These are phyloP conservation scores for Sesia bembeciformis DNA, from an alignment of 2,888 invertebrate species.

Conservation along the genomic window DNA sequence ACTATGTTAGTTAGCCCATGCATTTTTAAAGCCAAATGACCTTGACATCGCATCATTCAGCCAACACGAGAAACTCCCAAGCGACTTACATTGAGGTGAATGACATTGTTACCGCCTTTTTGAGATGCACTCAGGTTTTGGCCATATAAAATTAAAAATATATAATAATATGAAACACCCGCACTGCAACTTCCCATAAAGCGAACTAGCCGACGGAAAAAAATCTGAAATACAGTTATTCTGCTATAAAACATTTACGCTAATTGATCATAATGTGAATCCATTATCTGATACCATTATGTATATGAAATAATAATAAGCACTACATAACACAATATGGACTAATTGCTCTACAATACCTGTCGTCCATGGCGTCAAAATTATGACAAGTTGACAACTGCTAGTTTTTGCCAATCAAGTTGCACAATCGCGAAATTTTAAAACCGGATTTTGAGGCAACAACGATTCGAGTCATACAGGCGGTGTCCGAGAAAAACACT, in stretches of 20 bases:
- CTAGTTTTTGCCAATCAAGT: constrained; percentile 16
- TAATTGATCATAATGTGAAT: constrained; percentile 12
- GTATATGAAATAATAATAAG: constrained; percentile 5
- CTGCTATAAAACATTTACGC: constrained; percentile 14
- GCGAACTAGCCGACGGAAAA: constrained; percentile 34
- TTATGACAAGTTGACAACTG: constrained; percentile 13
- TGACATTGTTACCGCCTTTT: constrained; percentile 46
- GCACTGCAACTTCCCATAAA: constrained; percentile 36
- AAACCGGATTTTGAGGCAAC: constrained; percentile 34
- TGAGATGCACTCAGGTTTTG: constrained; percentile 16
- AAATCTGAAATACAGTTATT: constrained; percentile 40
- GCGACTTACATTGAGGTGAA: constrained; percentile 68
- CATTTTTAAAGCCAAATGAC: neutral
- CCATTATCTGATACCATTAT: constrained; percentile 10
- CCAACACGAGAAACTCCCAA: constrained; percentile 13
- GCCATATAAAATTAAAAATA: constrained; percentile 16
- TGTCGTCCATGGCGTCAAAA: constrained; percentile 43
- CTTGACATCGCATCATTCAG: neutral
- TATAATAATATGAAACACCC: constrained; percentile 21
- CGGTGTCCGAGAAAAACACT: constrained; percentile 41
- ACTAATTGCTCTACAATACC: constrained; percentile 18
- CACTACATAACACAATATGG: neutral
- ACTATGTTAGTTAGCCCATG: too few species aligned
- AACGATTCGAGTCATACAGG: constrained; percentile 32
- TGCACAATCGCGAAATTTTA: constrained; percentile 24